phyloP scores from a whole-genome alignment of 2,113 vertebrate genomes.

The Ursus arctos region DNA sequence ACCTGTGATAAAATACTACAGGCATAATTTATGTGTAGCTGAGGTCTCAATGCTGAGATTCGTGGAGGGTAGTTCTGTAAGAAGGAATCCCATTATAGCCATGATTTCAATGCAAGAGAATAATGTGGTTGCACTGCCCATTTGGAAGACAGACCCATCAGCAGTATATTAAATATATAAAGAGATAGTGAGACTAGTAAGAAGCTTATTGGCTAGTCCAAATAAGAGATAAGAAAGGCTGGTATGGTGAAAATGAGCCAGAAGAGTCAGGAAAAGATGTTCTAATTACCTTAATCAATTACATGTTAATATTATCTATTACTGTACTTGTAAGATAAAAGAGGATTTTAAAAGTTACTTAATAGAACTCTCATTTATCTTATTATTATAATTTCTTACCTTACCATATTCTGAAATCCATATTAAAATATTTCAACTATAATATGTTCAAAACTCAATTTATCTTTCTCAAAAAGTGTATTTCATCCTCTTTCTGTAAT shows the following conservation, averaged over 20 bases:
- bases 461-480: neutral
- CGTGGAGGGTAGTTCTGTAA: neutral
- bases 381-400: neutral
- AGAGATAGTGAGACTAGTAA: neutral
- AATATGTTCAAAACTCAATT: conserved; percentile 14
- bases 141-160: conserved; percentile 33
- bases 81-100: neutral
- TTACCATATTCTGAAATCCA: conserved; percentile 54
- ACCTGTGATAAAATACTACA: neutral
- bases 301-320: neutral
- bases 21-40: neutral
- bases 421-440: conserved; percentile 27
- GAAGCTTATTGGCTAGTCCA: neutral
- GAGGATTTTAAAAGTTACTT: neutral
- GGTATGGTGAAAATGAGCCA: neutral
- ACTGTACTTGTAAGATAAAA: neutral
- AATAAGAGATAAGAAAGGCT: neutral
- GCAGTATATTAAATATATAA: neutral
- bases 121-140: neutral
- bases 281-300: conserved; percentile 39
- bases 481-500: conserved; percentile 20
- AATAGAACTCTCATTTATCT: neutral
- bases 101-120: neutral
- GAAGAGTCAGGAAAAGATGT: neutral
- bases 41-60: neutral